Base-by-base conservation (phyloP, 2,113 vertebrate species). In the Oxygymnocypris stewartii region DNA sequence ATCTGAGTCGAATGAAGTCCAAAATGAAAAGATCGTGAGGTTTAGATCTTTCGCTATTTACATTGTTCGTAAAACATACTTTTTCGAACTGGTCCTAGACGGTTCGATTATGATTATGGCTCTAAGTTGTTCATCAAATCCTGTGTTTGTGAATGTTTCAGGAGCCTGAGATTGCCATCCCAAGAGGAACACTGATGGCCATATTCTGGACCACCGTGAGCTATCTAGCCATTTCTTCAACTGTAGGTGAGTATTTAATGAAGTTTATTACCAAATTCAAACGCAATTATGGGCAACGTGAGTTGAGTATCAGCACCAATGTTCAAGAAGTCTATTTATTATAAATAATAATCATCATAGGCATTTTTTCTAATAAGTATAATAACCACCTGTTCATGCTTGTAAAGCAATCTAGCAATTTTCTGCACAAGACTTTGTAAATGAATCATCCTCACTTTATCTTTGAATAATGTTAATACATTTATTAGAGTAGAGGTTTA, bases 141-240 rank as follows among this genome's bases (percentile, higher is more conserved):
- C 0, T 51, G 20, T 77, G 35, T 73, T 16, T 35, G 40, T 67
- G 16, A 25, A 28, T 59, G 14, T 82, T 76, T 59, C 73, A 95
- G 94, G 92, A 95, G 25, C 93, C 94, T 47, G 92, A 89, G 6
- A 87, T 77, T 49, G 93, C 95, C 14, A 94, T 95, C 13, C 93
- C 95, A 11, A 94, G 94, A 90, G 94, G 93, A 14, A 94, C 93
- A 1, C 84, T 96, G 1, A 84, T 87, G 91, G 93, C 94, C 42
- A 95, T 96, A 82, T 92, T 94, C 69, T 92, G 89, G 87, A 95
- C 95, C 37, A 94, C 92, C 9, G 0, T 95, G 0, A 94, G 92
- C 28, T 95, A 94, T 80, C 40, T 95, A 83, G 85, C 51, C 12
- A 90, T 96, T 42, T 88, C 93, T 77, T 85, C 87, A 49, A 94